Conservation (phyloP, 2,113 vertebrate genomes). For the Alces alces region DNA sequence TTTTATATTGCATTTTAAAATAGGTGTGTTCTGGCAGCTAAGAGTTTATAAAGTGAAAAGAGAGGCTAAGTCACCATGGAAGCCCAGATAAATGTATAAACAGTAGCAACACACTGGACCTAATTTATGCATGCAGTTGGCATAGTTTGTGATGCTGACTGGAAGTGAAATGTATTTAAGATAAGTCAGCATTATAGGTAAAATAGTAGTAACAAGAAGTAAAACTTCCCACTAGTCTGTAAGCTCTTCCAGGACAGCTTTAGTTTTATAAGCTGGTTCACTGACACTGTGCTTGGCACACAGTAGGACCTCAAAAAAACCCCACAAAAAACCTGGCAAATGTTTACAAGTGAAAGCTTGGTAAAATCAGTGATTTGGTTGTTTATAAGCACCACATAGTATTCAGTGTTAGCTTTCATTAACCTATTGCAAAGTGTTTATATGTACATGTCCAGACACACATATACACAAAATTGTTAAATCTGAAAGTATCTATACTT, state of each 20-base stretch:
- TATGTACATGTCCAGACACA: neutral
- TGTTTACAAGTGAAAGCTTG: neutral
- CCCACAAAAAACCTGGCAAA: neutral
- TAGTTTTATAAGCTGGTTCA: neutral
- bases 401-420: neutral
- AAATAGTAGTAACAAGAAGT: neutral
- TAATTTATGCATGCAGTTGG: neutral
- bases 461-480: neutral
- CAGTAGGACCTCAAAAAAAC: neutral
- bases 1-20: slow-evolving; percentile 1
- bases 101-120: neutral
- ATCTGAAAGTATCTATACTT: neutral
- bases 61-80: neutral
- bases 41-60: neutral
- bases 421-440: neutral
- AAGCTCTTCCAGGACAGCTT: neutral
- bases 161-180: neutral
- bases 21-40: neutral
- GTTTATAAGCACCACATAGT: neutral
- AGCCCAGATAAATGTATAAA: neutral
- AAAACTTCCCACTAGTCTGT: neutral
- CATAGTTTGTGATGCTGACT: neutral
- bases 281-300: neutral
- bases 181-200: neutral
- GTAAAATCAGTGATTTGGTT: neutral